Evolutionary conservation across 2,888 invertebrate species (phyloP).

Genomic region (Exephanes ischioxanthus): DNA sequence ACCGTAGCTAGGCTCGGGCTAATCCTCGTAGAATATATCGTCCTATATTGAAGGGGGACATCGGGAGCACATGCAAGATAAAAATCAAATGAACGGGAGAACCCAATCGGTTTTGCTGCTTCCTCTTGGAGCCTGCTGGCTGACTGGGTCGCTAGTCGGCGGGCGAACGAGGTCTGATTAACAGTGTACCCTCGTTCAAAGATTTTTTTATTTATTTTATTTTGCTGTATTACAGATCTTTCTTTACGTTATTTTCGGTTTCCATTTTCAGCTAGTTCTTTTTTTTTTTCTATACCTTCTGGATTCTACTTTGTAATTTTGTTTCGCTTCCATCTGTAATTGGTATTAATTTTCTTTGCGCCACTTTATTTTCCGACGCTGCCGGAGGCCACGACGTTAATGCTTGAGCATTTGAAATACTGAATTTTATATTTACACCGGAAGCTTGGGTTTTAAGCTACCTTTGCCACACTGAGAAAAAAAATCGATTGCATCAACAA

Average conservation of each 20-base stretch:
- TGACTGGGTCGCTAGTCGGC: slow-evolving; percentile 11
- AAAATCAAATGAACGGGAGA: slow-evolving; percentile 64
- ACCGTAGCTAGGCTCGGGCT: slow-evolving; percentile 11
- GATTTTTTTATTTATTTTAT: slow-evolving; percentile 21
- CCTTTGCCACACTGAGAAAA: neutral
- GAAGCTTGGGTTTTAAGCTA: neutral
- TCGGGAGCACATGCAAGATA: slow-evolving; percentile 60
- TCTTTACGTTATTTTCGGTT: slow-evolving; percentile 18
- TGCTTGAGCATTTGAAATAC: neutral
- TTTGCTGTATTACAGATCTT: neutral
- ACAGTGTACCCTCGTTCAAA: slow-evolving; percentile 33
- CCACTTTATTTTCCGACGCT: neutral
- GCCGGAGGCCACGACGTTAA: neutral
- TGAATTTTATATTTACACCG: neutral
- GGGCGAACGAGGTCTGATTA: slow-evolving; percentile 18
- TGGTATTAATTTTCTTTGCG: neutral
- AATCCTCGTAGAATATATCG: slow-evolving; percentile 56
- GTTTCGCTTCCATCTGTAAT: neutral
- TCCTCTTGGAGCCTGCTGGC: slow-evolving; percentile 33
- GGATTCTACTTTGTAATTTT: neutral
- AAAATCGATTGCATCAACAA: too few relatives aligned
- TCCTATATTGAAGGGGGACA: slow-evolving; percentile 36
- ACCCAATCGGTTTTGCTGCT: slow-evolving; percentile 51
- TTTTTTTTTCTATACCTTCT: neutral
- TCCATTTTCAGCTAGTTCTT: neutral